Percentiles rank a stretch among this genome's conserved stretches.
Conservation (phyloP, 2,113 vertebrate genomes). For the Brachypodius melanocephalos region DNA sequence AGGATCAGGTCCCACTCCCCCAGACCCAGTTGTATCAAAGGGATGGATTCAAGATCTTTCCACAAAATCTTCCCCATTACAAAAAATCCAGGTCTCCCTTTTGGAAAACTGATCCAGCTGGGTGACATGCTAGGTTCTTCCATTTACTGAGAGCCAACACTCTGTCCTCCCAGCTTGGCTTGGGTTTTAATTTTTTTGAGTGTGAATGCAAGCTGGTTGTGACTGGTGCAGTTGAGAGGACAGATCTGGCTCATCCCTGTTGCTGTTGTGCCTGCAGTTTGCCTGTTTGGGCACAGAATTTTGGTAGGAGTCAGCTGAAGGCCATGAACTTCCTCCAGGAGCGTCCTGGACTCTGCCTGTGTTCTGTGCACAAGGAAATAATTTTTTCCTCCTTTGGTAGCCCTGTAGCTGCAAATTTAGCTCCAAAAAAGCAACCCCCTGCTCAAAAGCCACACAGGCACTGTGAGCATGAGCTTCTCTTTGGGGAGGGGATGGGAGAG, state of each 20-base stretch:
- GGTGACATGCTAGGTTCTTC: neutral
- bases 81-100: neutral
- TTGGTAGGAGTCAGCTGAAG: neutral
- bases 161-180: neutral
- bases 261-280: neutral
- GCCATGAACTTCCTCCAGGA: neutral
- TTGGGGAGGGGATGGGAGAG: neutral
- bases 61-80: neutral
- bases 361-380: neutral
- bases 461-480: accelerated
- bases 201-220: neutral
- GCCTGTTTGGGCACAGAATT: neutral
- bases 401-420: neutral
- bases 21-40: neutral
- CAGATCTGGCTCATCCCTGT: accelerated
- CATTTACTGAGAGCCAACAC: neutral
- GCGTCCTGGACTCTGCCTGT: neutral
- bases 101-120: neutral
- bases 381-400: neutral
- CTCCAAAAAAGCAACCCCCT: neutral
- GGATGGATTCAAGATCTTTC: neutral
- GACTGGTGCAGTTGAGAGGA: neutral
- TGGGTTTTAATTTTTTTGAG: neutral
- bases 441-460: neutral
- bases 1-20: neutral